Base-by-base conservation (phyloP, 1,140 invertebrate genomes). In the Octopus bimaculoides region DNA sequence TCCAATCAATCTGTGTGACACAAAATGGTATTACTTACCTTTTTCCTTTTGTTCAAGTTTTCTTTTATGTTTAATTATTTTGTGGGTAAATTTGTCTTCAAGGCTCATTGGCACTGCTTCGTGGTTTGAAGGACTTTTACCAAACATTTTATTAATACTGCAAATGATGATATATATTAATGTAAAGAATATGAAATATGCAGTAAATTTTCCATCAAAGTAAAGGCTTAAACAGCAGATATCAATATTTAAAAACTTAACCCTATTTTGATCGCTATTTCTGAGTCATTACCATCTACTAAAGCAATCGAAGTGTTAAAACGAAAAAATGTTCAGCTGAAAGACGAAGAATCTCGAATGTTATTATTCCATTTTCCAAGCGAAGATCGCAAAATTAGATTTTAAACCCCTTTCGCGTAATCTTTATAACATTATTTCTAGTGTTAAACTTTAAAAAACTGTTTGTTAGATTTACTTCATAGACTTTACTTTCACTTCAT, bases 41-140 rank as follows among this genome's bases (percentile, higher is more conserved):
- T 71, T 71, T 71, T 71, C 66, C 26, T 71, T 71, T 71, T 71
- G 8, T 71, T 14, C 14, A 71, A n/a, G 17, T 71, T 71, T 71
- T 17, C 26, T 71, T 20, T 71, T 71, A 6, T 71, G 66, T 14
- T 71, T 71, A n/a, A 20, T 17, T 71, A 71, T 71, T 14, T 71
- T 71, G 66, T 71, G 17, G 66, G 17, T n/a, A 6, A 71, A 71
- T 14, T 6, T 17, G 17, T 71, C 66, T 71, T 71, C 66, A 71
- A 71, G 26, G 26, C 8, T 71, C 26, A 71, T n/a, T 71, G 17
- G 17, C 5, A 20, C 17, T 12, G 17, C 26, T 14, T 8, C 5
- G 6, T 14, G 7, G 14, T 17, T 71, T 9, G 66, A 6, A 20
- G 8, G 17, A 71, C 17, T 71, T 71, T 71, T 71, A 6, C 66